Base-by-base conservation (phyloP, 2,797 vertebrate species). In the Bradypus variegatus region DNA sequence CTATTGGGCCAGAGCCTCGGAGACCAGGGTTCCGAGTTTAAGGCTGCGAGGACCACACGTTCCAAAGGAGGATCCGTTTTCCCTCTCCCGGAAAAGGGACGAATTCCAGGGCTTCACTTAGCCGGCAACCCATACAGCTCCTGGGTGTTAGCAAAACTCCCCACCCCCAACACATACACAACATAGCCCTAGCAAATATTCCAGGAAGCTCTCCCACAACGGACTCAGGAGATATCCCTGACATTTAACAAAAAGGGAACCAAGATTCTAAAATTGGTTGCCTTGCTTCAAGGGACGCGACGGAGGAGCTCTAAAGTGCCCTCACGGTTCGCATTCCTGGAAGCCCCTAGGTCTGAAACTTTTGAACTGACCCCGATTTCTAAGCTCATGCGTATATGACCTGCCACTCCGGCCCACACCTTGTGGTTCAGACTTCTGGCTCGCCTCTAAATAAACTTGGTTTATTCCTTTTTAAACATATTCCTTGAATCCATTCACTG, bases 171-270 rank as follows among this genome's bases (percentile, higher is more conserved):
- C 41, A 45, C 41, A 45, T 45, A 45, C 41, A 45, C 41, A 45
- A 45, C 41, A 45, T 8, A 45, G 41, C 41, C 41, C 41, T 45
- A 45, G 41, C 41, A 45, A 8, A 45, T 45, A 45, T 45, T 45
- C 41, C 41, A 45, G 41, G 41, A 45, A 45, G 41, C 41, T 45
- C 41, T 45, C 41, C 41, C 41, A 45, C 41, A 45, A 45, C 41
- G 41, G 23, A 23, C 41, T 84, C 60, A 15, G 31, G 38, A 64
- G 27, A 50, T 33, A 91, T 41, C 86, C 14, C 62, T 79, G 62
- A 33, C 55, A 45, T 31, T 92, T 86, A 89, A 88, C 41, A 23
- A 77, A 94, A 16, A 65, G 41, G 41, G 83, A 92, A 79, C 67
- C 1, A 16, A 64, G 64, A 77, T 58, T 91, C 3, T 1, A 53